phyloP scores from a whole-genome alignment of 2,797 vertebrate genomes.

The Hybognathus amarus region DNA sequence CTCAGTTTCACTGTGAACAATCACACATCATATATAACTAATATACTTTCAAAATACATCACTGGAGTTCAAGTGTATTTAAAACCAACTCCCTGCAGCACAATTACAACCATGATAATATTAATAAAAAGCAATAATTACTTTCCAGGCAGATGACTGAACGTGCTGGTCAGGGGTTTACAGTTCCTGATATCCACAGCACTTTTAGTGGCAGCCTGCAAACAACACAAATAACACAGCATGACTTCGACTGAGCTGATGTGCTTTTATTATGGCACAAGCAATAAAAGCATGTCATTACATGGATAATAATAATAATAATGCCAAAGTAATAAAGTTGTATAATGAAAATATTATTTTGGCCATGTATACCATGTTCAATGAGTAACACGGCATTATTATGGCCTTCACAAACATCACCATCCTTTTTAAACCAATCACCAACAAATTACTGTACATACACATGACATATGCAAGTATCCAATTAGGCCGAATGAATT shows the following conservation, averaged over 20 bases:
- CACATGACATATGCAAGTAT: neutral
- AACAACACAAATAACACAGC: constrained; percentile 21
- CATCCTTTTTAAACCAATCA: neutral
- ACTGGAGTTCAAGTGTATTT: too few relatives aligned
- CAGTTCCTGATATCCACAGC: constrained; percentile 82
- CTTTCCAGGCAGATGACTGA: constrained; percentile 91
- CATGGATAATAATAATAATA: neutral
- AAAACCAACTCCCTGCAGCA: neutral
- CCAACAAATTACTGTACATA: neutral
- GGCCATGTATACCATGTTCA: neutral
- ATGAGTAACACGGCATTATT: neutral
- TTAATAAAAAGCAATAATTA: constrained; percentile 67
- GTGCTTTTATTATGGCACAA: neutral
- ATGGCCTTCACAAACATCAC: neutral
- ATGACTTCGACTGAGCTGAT: neutral
- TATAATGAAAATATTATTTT: neutral
- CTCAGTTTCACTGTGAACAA: constrained; percentile 88
- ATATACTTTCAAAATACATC: neutral
- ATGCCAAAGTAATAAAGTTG: neutral
- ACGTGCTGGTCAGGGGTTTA: constrained; percentile 83
- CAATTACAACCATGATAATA: neutral
- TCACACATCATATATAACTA: neutral
- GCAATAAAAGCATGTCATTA: neutral
- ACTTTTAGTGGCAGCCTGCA: constrained; percentile 84
- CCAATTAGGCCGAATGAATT: neutral